These are phyloP conservation scores for Pteromalus puparum DNA, from an alignment of 1,140 invertebrate genomes.

Conservation along the genomic window DNA sequence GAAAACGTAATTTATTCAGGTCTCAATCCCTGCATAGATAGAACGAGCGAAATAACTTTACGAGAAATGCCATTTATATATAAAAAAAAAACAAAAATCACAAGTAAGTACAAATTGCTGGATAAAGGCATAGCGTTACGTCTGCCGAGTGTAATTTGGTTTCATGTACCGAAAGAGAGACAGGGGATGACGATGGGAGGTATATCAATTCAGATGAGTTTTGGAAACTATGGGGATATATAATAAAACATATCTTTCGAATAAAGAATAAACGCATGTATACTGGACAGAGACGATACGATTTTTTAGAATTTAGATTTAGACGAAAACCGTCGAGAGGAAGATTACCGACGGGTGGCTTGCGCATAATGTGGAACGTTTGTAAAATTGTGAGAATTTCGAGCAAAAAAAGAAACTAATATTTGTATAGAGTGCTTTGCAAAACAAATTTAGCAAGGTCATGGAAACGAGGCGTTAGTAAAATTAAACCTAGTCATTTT, in stretches of 20 bases:
- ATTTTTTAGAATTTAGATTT: constrained; percentile 67
- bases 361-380: constrained; percentile 62
- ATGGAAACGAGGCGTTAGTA: constrained; percentile 59
- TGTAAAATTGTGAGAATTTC: constrained; percentile 50
- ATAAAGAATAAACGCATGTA: constrained; percentile 63
- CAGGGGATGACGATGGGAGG: constrained; percentile 50
- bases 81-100: constrained; percentile 61
- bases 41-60: constrained; percentile 55
- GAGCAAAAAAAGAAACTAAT: constrained; percentile 44
- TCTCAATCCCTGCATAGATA: constrained; percentile 68
- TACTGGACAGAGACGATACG: constrained; percentile 72
- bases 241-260: constrained; percentile 64
- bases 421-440: constrained; percentile 48
- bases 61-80: constrained; percentile 71
- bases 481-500: constrained; percentile 75
- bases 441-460: constrained; percentile 50
- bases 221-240: constrained; percentile 55
- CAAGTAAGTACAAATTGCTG: constrained; percentile 75
- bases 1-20: constrained; percentile 60
- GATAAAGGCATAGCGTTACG: constrained; percentile 61
- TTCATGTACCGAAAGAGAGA: constrained; percentile 55
- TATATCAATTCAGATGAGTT: constrained; percentile 68
- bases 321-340: constrained; percentile 55
- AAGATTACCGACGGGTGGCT: constrained; percentile 45
- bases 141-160: constrained; percentile 67